Conservation (phyloP, 2,888 invertebrate genomes). For the Chymomyza fuscimana region DNA sequence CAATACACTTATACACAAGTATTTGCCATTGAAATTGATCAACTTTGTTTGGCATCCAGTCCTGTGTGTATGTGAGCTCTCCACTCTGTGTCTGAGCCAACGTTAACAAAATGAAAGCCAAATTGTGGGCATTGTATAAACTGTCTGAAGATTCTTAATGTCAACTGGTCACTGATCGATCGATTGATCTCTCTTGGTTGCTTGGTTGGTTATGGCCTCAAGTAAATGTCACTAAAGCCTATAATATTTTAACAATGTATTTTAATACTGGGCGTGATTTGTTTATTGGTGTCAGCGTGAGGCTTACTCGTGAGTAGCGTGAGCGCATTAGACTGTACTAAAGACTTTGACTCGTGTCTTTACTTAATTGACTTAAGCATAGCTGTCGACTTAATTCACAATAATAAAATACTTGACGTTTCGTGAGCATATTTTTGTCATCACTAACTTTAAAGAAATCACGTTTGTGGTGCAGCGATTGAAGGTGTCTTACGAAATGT, state of each 20-base stretch:
- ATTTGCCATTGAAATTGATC: slow-evolving; percentile 38
- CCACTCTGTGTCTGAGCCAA: slow-evolving; percentile 23
- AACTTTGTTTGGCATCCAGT: slow-evolving; percentile 38
- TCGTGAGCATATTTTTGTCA: too few relatives aligned
- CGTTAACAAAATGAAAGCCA: slow-evolving; percentile 20
- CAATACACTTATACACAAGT: slow-evolving; percentile 1
- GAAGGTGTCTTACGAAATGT: too few relatives aligned
- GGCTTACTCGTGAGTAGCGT: too few relatives aligned
- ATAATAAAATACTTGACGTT: too few relatives aligned
- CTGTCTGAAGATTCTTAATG: slow-evolving; percentile 4
- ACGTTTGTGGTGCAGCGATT: too few relatives aligned
- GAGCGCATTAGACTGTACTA: too few relatives aligned
- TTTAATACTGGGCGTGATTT: neutral
- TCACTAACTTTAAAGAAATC: too few relatives aligned
- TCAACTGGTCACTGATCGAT: slow-evolving; percentile 1
- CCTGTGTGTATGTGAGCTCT: slow-evolving; percentile 11
- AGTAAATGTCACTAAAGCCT: neutral
- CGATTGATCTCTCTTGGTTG: neutral
- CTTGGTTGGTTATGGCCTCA: neutral
- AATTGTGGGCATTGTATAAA: neutral
- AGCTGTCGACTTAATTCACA: too few relatives aligned
- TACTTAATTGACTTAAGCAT: too few relatives aligned
- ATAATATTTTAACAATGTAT: neutral
- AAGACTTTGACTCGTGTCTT: too few relatives aligned
- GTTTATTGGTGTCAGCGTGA: neutral